Base-by-base conservation (phyloP, 2,113 vertebrate genomes). In the Protomyctophum bolini region DNA sequence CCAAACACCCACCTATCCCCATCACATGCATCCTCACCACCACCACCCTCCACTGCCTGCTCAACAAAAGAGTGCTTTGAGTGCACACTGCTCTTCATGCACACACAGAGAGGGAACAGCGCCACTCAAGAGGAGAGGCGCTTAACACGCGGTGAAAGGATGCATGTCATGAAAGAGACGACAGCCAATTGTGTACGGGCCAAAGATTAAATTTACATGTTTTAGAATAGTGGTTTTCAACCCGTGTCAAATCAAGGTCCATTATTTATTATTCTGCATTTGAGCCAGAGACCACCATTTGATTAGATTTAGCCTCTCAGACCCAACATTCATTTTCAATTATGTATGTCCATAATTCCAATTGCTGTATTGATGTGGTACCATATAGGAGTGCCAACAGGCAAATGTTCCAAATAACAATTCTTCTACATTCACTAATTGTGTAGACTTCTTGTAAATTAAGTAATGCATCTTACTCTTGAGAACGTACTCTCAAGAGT, bases 51-150 rank as follows among this genome's bases (percentile, higher is more conserved):
- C 73, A 58, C 77, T 77, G 83, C 84, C 81, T 85, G 79, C 8
- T 60, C 72, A 85, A 90, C 88, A 92, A 91, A 89, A 89, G 88
- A 79, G 21, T 72, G 77, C 89, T 91, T 88, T 87, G 85, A 91
- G 88, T 89, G 88, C 86, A 88, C 52, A 80, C 87, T 89, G 85
- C 65, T 84, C 83, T 79, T 84, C 83, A 73, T 80, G 79, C 65
- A 70, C 75, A 67, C 80, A 80, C 72, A 68, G 50, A 70, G 57
- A 45, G 58, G 62, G 79, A 70, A 70, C 71, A 77, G 71, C 70
- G 58, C 76, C 61, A 61, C 68, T 83, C 46, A 9, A 81, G 82
- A 87, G 66, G 49, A 80, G 71, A 63, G 33, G 33, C 33, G 33
- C 33, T 41, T 6, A 41, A 41, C 33, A 41, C 33, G 68, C 11